Conservation (phyloP, 2,888 invertebrate genomes). For the Himalopsyche japonica region DNA sequence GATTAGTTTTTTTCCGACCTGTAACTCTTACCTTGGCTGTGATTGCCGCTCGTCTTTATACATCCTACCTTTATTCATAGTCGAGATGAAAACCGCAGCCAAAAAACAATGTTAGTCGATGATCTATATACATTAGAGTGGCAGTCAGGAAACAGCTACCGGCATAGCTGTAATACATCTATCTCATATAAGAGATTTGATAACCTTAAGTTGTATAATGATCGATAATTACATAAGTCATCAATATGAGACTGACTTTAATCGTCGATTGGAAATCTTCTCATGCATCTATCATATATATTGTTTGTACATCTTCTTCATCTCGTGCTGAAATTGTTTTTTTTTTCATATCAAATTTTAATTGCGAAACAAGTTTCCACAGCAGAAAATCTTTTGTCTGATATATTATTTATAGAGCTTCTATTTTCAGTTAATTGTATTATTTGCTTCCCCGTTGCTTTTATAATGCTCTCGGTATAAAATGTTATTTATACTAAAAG, state of each 20-base stretch:
- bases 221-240: neutral
- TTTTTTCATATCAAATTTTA: no score
- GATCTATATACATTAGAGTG: conserved; percentile 30
- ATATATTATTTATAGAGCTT: no score
- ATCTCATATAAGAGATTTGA: neutral
- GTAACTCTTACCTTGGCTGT: conserved; percentile 2
- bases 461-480: no score
- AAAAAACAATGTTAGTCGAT: conserved; percentile 39
- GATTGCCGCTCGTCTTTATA: conserved; percentile 31
- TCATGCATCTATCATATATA: neutral
- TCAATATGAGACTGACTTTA: neutral
- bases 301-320: no score
- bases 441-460: no score
- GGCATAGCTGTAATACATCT: conserved; percentile 18
- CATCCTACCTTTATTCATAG: conserved; percentile 23
- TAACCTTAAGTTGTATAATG: neutral
- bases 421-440: no score
- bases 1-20: conserved; percentile 30
- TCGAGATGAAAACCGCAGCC: conserved; percentile 37
- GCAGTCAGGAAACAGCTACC: conserved; percentile 35
- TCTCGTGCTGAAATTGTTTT: no score
- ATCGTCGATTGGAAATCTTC: neutral
- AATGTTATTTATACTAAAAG: no score
- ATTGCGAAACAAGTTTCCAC: no score
- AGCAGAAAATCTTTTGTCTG: no score